Evolutionary conservation across 2,797 vertebrate genomes (phyloP), one percentile per base, ranked within the genome.

Genomic region (Artibeus jamaicensis): DNA sequence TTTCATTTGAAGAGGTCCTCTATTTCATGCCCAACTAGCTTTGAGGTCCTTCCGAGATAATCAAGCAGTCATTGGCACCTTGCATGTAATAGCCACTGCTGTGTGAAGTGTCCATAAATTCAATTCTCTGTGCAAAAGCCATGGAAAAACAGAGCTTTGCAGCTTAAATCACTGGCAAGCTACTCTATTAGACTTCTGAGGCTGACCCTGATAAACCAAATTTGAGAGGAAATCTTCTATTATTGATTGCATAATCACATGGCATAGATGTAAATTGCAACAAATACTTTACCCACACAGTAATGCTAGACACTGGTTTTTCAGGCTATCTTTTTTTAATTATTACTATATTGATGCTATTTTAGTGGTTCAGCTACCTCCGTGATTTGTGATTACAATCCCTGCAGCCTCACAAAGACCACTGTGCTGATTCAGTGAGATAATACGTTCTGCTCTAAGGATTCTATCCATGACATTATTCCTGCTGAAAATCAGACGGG

Each of bases 71-170:
- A 74, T 11, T 96, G 89, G 95, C 96, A 95, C 46, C 97, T 97
- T 96, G 95, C 67, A 46, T 70, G 32, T 97, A 96, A 85, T 44
- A 89, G 32, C 1, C 91, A 44, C 34, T 83, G 82, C 53, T 82
- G 67, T 48, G 14, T 97, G 92, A 53, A 96, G 67, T 97, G 92
- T 94, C 74, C 53, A 97, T 97, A 98, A 98, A 98, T 97, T 97
- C 95, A 96, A 86, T 96, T 96, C 83, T 97, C 93, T 97, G 96
- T 96, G 96, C 57, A 97, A 96, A 84, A 97, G 82, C 55, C 93
- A 65, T 79, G 92, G 74, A 65, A 93, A 93, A 96, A 86, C 34
- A 96, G 89, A 97, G 92, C 92, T 68, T 91, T 96, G 77, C 55
- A 81, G 12, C n/a, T 97, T 97, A 78, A 96, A 97, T 98, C 85